A percentile compares a stretch with the other conserved stretches of the same genome.
phyloP scores from a whole-genome alignment of 2,888 invertebrate species.

The Leptopilina syphax region DNA sequence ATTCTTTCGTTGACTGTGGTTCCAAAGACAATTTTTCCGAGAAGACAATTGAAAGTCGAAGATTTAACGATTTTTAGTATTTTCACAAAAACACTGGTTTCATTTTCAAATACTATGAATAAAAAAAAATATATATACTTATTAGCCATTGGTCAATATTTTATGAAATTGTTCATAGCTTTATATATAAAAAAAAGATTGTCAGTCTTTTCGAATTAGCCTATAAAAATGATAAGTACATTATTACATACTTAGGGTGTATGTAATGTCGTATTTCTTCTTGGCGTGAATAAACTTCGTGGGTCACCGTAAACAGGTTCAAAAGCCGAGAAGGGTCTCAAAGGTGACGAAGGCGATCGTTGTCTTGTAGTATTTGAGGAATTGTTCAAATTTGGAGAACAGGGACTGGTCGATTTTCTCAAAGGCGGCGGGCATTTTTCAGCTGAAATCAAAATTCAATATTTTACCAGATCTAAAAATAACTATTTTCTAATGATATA shows the following conservation, averaged over 20 bases:
- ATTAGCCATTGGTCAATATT: neutral
- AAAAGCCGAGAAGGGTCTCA: conserved; percentile 70
- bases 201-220: conserved; percentile 30
- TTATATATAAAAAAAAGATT: neutral
- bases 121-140: neutral
- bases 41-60: no score
- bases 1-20: no score
- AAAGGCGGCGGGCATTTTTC: conserved; percentile 72
- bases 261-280: conserved; percentile 64
- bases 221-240: conserved; percentile 33
- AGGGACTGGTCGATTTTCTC: conserved; percentile 62
- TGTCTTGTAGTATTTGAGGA: conserved; percentile 63
- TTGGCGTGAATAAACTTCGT: conserved; percentile 65
- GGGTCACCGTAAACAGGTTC: conserved; percentile 72
- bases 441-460: conserved; percentile 56
- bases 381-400: conserved; percentile 62
- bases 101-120: neutral
- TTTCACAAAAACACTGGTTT: neutral
- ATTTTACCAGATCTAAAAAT: no score
- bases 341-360: conserved; percentile 65
- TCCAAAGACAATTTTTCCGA: no score
- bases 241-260: conserved; percentile 42
- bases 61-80: neutral
- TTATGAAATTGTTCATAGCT: neutral
- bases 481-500: no score